phyloP scores from a whole-genome alignment of 1,140 invertebrate genomes.

The Lanistes nyassanus region DNA sequence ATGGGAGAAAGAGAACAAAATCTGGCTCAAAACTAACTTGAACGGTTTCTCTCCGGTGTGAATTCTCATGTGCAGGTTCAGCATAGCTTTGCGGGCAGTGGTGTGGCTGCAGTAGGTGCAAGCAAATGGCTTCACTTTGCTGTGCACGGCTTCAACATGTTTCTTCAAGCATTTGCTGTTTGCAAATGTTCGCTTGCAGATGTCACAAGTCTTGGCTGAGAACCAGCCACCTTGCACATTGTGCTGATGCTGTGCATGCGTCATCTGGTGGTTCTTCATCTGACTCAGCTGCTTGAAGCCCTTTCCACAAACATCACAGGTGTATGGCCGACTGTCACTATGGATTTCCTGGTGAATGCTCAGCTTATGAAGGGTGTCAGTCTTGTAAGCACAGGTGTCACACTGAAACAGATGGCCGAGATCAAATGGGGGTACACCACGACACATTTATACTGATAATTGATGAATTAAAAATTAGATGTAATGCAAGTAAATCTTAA shows the following conservation, averaged over 20 bases:
- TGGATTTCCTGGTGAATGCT: slow-evolving; percentile 74
- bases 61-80: slow-evolving; percentile 78
- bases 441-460: too few species aligned
- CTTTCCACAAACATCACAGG: slow-evolving; percentile 77
- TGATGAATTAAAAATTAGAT: too few species aligned
- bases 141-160: slow-evolving; percentile 82
- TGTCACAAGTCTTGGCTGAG: slow-evolving; percentile 76
- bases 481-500: too few species aligned
- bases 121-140: slow-evolving; percentile 79
- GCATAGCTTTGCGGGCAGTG: slow-evolving; percentile 69
- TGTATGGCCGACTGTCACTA: slow-evolving; percentile 72
- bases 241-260: slow-evolving; percentile 68
- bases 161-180: slow-evolving; percentile 79
- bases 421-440: too few species aligned
- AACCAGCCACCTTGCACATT: slow-evolving; percentile 67
- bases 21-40: slow-evolving; percentile 47
- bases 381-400: slow-evolving; percentile 70
- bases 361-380: slow-evolving; percentile 75
- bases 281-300: slow-evolving; percentile 82
- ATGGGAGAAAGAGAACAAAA: too few species aligned
- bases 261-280: slow-evolving; percentile 73
- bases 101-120: slow-evolving; percentile 82
- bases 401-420: slow-evolving; percentile 77
- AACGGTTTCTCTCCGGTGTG: slow-evolving; percentile 73
- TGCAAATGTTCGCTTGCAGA: slow-evolving; percentile 77